Evolutionary conservation across 1,140 invertebrate genomes (phyloP), one percentile per base, ranked within the genome.

Genomic region (Akabosia matsudoensis): DNA sequence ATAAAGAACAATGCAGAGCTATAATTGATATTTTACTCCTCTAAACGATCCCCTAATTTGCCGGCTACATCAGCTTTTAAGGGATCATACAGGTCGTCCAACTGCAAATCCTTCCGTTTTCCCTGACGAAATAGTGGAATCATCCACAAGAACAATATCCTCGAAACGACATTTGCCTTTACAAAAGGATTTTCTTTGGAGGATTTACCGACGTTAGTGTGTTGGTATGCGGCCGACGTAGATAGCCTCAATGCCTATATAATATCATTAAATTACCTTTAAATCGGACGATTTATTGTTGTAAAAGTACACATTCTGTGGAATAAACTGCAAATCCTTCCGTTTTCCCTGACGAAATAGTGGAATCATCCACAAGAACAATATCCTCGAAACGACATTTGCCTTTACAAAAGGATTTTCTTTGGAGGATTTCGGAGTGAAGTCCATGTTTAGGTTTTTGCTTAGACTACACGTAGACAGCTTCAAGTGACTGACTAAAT

Each of bases 201-300:
- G n/a, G n/a, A n/a, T n/a, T n/a, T n/a, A 10, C 95, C 95, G 56
- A 89, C 89, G 1, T 92, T 93, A 10, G 92, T 93, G 82, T 92
- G 87, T 24, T 89, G 89, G 52, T 95, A 84, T 14, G 92, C 90
- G n/a, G n/a, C n/a, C 0, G 87, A 89, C 80, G 88, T 89, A 74
- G 88, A 89, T 0, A 90, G 82, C 77, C 85, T 85, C 51, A 91
- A 82, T 0, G 87, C 37, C 37, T 45, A 45, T 45, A 10, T 18
- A 45, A 45, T 10, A 45, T 45, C 18, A 18, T 45, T n/a, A n/a
- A n/a, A n/a, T n/a, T n/a, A n/a, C n/a, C n/a, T n/a, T n/a, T n/a
- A n/a, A n/a, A n/a, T n/a, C n/a, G n/a, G n/a, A n/a, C n/a, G 37
- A 18, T 45, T 45, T 45, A 45, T 45, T 7, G 37, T 45, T 45